Conservation (phyloP, 2,113 vertebrate genomes). For the Thomomys bottae region DNA sequence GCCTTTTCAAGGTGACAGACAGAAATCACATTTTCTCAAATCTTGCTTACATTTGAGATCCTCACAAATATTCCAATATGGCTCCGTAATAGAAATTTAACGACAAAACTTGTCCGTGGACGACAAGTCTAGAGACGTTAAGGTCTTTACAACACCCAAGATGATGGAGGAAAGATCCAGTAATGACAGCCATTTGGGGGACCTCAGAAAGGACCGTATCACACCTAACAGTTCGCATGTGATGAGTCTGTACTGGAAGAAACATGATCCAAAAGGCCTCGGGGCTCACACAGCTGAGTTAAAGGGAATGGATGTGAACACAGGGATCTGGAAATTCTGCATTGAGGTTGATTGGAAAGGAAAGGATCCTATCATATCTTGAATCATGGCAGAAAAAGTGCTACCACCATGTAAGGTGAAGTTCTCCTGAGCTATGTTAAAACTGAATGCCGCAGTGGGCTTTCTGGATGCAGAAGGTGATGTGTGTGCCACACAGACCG, state of each 20-base stretch:
- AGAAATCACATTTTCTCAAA: conserved; percentile 69
- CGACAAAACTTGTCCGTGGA: background rate
- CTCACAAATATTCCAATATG: conserved; percentile 81
- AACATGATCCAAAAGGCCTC: conserved; percentile 87
- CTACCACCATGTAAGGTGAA: conserved; percentile 66
- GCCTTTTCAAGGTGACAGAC: conserved; percentile 31
- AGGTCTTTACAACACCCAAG: background rate
- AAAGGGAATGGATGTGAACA: conserved; percentile 81
- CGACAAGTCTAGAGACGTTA: background rate
- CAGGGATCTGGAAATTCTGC: conserved; percentile 84
- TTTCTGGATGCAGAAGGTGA: conserved; percentile 87
- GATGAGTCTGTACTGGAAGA: conserved; percentile 81
- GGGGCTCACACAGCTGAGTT: conserved; percentile 86
- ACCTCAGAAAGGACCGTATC: conserved; percentile 74
- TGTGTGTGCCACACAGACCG: conserved; percentile 77
- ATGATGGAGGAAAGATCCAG: conserved; percentile 79
- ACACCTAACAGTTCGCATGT: conserved; percentile 81
- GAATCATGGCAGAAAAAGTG: background rate
- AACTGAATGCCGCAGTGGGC: conserved; percentile 85
- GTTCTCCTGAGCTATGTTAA: conserved; percentile 86
- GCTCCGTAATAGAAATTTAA: background rate
- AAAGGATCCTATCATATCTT: background rate
- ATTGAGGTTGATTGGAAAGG: conserved; percentile 47
- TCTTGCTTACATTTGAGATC: conserved; percentile 72
- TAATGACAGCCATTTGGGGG: conserved; percentile 81